Conservation (phyloP, 2,888 invertebrate species). For the Parasteatoda lunata region DNA sequence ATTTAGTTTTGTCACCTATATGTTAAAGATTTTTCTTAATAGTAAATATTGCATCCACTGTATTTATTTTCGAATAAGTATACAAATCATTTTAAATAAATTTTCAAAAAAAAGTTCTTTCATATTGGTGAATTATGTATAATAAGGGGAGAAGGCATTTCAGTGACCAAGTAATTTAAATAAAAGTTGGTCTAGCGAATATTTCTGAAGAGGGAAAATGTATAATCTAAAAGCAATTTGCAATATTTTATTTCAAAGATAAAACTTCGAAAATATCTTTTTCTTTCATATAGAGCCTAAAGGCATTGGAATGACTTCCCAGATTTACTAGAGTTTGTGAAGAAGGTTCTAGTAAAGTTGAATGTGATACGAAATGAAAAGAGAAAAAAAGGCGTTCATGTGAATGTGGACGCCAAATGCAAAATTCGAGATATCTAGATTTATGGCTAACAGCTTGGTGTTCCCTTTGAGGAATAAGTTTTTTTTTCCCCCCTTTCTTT, state of each 20-base stretch:
- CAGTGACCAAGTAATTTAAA: too few species aligned
- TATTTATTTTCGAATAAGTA: too few species aligned
- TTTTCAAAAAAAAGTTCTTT: too few species aligned
- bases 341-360: neutral
- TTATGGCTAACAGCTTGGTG: conserved; percentile 43
- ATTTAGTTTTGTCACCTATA: too few species aligned
- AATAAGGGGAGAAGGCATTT: too few species aligned
- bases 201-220: too few species aligned
- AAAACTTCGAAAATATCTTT: neutral
- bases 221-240: neutral
- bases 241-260: neutral
- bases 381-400: neutral
- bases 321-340: neutral
- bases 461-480: neutral
- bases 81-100: too few species aligned
- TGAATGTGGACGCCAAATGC: conserved; percentile 40
- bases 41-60: too few species aligned
- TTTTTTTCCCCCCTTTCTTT: neutral
- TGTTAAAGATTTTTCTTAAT: too few species aligned
- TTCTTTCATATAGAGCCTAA: neutral
- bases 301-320: neutral
- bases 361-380: neutral
- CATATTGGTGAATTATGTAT: too few species aligned
- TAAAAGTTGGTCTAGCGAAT: too few species aligned
- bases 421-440: conserved; percentile 40